phyloP scores from a whole-genome alignment of 1,140 invertebrate species.

The Apocrypta bakeri region DNA sequence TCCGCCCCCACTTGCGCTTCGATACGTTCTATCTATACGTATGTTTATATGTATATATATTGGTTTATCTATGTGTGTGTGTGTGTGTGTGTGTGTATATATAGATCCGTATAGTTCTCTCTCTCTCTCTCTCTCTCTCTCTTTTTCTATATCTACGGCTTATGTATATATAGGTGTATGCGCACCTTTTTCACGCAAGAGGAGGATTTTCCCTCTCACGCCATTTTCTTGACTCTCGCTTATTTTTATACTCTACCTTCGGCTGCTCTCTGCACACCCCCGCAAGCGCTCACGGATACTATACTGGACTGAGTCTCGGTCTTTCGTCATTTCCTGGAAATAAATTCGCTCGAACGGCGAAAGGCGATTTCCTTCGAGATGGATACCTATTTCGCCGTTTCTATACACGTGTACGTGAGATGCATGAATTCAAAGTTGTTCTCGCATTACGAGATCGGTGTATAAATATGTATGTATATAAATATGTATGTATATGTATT shows the following conservation, averaged over 20 bases:
- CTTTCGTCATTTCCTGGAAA: constrained; percentile 9
- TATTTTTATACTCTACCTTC: constrained; percentile 12
- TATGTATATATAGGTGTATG: background rate
- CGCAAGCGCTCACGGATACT: background rate
- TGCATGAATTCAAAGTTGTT: background rate
- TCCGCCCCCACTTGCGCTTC: constrained; percentile 3
- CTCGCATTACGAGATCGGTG: too few species aligned
- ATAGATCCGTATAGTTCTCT: too few species aligned
- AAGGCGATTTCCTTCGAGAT: constrained; percentile 35
- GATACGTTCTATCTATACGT: background rate
- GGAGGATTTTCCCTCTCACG: constrained; percentile 10
- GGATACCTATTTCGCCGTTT: background rate
- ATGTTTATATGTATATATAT: too few species aligned
- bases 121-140: background rate
- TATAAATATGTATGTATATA: background rate
- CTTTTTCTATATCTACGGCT: background rate
- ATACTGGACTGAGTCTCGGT: background rate
- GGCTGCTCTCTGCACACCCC: background rate
- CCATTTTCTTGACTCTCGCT: constrained; percentile 17
- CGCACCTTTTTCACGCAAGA: constrained; percentile 23
- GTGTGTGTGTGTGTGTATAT: too few species aligned
- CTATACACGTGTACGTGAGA: background rate
- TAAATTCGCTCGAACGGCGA: constrained; percentile 27
- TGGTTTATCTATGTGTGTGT: too few species aligned
- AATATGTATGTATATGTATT: too few species aligned